Conservation (phyloP, 2,888 invertebrate genomes). For the Globia sparganii region DNA sequence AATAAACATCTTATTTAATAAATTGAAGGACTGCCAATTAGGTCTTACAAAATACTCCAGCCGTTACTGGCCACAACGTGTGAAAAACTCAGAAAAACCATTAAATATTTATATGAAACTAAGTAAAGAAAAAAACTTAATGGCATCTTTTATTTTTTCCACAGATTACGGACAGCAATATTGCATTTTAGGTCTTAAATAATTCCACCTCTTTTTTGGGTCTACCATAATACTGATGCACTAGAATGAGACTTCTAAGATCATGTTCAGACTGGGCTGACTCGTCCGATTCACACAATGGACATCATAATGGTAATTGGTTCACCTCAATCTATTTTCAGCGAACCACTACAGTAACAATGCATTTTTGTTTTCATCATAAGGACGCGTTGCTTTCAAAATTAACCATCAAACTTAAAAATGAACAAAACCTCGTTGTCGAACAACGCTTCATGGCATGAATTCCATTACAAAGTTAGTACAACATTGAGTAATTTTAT, state of each 20-base stretch:
- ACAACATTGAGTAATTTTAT: conserved; percentile 77
- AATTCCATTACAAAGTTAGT: conserved; percentile 76
- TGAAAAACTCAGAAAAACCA: not conserved
- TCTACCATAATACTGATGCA: not conserved
- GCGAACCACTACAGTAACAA: not conserved
- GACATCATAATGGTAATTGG: not conserved
- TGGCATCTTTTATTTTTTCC: not conserved
- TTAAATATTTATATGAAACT: not conserved
- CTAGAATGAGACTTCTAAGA: not conserved
- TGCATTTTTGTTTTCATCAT: not conserved
- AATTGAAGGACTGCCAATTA: not conserved
- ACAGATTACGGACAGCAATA: not conserved
- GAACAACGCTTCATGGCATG: conserved; percentile 68
- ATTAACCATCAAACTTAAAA: conserved; percentile 47
- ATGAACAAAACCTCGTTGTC: conserved; percentile 63
- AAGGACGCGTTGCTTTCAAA: conserved; percentile 13
- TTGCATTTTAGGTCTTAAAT: not conserved
- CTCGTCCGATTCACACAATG: not conserved
- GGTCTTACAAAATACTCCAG: conserved; percentile 11
- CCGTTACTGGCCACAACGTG: not conserved
- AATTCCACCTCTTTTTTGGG: not conserved
- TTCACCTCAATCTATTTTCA: not conserved
- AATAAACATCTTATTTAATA: not conserved
- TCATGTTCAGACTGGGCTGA: not conserved
- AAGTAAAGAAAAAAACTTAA: not conserved